phyloP scores from a whole-genome alignment of 2,113 vertebrate species.

The Solea solea region DNA sequence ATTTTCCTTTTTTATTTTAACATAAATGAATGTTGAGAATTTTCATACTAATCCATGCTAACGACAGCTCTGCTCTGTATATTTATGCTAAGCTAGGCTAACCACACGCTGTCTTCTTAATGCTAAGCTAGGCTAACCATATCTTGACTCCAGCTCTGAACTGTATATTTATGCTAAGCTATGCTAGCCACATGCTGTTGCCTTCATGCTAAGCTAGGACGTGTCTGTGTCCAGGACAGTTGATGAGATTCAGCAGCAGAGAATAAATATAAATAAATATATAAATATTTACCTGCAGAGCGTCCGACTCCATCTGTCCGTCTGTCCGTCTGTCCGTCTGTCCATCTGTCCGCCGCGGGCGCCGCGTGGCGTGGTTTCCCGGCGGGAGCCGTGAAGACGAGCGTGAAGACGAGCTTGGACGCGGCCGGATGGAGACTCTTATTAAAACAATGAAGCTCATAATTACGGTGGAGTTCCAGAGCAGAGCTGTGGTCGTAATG shows the following conservation, averaged over 20 bases:
- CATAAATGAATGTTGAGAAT: no score
- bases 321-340: slow-evolving; percentile 62
- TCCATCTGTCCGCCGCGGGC: slow-evolving; percentile 45
- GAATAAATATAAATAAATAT: slow-evolving; percentile 38
- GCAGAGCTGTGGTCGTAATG: slow-evolving; percentile 80
- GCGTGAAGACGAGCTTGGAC: slow-evolving; percentile 60
- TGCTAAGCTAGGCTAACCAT: no score
- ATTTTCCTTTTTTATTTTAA: no score
- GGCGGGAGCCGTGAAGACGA: slow-evolving; percentile 69
- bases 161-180: no score
- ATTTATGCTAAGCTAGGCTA: no score
- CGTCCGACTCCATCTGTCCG: slow-evolving; percentile 71
- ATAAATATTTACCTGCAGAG: slow-evolving; percentile 79
- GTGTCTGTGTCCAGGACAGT: neutral
- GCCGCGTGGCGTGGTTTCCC: slow-evolving; percentile 66
- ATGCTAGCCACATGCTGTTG: no score
- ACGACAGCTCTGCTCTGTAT: no score
- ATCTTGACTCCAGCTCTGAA: no score
- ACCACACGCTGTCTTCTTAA: no score
- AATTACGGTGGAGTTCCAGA: slow-evolving; percentile 84
- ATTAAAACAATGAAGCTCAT: slow-evolving; percentile 86
- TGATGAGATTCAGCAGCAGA: slow-evolving; percentile 33
- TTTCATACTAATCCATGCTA: no score
- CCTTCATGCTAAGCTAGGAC: no score
- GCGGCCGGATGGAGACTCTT: slow-evolving; percentile 79